Percentiles rank a stretch among this genome's conserved stretches.
These are phyloP conservation scores for Oreochromis niloticus DNA, from an alignment of 2,113 vertebrate genomes.

Conservation along the genomic window DNA sequence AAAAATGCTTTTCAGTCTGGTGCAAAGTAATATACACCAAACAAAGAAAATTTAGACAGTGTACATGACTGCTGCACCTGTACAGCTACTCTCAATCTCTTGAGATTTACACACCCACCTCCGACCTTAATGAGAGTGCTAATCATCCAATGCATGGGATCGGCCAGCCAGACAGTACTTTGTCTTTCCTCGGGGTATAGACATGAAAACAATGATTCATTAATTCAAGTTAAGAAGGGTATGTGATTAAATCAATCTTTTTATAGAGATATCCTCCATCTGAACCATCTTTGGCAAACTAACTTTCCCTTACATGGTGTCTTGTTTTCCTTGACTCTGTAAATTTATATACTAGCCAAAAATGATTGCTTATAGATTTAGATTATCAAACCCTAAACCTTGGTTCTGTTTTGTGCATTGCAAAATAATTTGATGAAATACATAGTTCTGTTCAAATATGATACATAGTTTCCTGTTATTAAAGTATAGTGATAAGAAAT, in stretches of 20 bases:
- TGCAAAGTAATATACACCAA: not conserved
- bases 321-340: not conserved
- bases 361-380: not conserved
- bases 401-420: not conserved
- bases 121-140: constrained; percentile 51
- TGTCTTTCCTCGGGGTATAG: constrained; percentile 38
- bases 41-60: not conserved
- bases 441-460: not conserved
- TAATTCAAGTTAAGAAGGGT: constrained; percentile 27
- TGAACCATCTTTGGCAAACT: not conserved
- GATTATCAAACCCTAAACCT: not conserved
- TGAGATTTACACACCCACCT: constrained; percentile 47
- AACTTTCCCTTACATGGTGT: not conserved
- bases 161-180: constrained; percentile 42
- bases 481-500: not conserved
- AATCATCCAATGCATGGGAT: constrained; percentile 50
- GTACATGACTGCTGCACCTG: not conserved
- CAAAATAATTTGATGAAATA: not conserved
- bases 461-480: not conserved
- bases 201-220: constrained; percentile 50
- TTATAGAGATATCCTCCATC: not conserved
- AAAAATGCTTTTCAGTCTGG: not conserved
- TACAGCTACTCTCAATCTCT: constrained; percentile 1
- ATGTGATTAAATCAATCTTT: constrained; percentile 49
- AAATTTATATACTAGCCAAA: not conserved